Evolutionary conservation across 2,113 vertebrate species (phyloP).

Genomic region (Brachypteracias leptosomus): DNA sequence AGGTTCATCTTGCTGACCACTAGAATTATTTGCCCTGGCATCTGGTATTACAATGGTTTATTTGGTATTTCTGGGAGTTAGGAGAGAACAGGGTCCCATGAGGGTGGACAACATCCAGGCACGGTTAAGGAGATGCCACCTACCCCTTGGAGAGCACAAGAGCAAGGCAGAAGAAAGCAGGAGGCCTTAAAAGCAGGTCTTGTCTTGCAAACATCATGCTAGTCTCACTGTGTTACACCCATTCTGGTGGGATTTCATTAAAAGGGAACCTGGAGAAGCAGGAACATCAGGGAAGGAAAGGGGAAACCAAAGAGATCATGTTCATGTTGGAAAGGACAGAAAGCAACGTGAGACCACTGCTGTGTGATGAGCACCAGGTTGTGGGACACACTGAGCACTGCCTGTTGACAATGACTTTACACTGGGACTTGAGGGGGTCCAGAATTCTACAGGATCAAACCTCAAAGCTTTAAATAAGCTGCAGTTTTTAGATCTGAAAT

Average conservation of each 20-base stretch:
- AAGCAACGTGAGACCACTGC: not conserved
- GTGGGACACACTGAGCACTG: not conserved
- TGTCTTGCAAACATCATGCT: rapidly evolving
- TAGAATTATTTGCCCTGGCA: not conserved
- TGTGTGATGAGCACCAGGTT: not conserved
- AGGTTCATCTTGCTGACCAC: not conserved
- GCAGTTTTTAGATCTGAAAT: not conserved
- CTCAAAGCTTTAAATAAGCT: not conserved
- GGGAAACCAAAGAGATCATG: not conserved
- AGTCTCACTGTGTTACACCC: not conserved
- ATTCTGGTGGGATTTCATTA: not conserved
- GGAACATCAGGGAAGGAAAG: not conserved
- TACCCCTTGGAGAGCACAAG: not conserved
- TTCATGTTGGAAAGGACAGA: not conserved
- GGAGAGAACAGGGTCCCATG: not conserved
- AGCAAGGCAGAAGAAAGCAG: not conserved
- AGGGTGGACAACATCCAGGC: not conserved
- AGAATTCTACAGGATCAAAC: not conserved
- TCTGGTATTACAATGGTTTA: not conserved
- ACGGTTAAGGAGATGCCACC: not conserved
- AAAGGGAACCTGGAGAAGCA: not conserved
- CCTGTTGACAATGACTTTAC: not conserved
- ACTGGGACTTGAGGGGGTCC: not conserved
- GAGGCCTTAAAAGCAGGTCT: not conserved
- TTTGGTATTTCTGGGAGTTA: not conserved